A percentile compares a stretch with the other conserved stretches of the same genome.
Conservation (phyloP, 2,113 vertebrate species). For the Drymodes brunneopygia region DNA sequence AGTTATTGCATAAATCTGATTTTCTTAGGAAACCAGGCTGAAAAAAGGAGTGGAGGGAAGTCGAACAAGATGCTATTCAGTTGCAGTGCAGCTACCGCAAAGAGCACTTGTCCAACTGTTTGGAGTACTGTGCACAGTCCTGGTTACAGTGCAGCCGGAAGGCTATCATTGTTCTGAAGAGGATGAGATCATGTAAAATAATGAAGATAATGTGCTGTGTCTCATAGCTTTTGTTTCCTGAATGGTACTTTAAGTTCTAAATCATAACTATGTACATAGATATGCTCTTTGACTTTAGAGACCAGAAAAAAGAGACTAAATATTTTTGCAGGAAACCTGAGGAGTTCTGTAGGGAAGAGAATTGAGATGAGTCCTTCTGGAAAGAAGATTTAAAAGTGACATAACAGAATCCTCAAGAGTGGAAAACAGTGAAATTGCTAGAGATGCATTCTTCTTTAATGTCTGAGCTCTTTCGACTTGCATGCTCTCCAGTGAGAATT, state of each 20-base stretch:
- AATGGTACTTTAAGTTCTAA: background rate
- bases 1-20: slow-evolving; percentile 6
- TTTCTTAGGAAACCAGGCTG: slow-evolving; percentile 39
- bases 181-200: slow-evolving; percentile 1
- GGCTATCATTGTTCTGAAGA: background rate
- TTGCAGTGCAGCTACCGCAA: background rate
- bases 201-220: background rate
- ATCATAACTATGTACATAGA: background rate
- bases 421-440: background rate
- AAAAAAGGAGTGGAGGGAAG: slow-evolving; percentile 7
- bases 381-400: background rate
- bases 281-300: background rate
- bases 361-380: background rate
- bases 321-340: background rate
- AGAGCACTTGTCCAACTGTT: background rate
- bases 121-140: background rate
- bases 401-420: background rate
- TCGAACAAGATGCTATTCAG: background rate
- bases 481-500: background rate
- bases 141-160: background rate
- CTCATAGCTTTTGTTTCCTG: background rate
- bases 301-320: background rate
- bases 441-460: background rate
- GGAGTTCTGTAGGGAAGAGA: background rate
- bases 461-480: background rate